Percentiles rank a stretch among this genome's conserved stretches.
phyloP scores from a whole-genome alignment of 2,113 vertebrate genomes.

The Ctenodactylus gundi region DNA sequence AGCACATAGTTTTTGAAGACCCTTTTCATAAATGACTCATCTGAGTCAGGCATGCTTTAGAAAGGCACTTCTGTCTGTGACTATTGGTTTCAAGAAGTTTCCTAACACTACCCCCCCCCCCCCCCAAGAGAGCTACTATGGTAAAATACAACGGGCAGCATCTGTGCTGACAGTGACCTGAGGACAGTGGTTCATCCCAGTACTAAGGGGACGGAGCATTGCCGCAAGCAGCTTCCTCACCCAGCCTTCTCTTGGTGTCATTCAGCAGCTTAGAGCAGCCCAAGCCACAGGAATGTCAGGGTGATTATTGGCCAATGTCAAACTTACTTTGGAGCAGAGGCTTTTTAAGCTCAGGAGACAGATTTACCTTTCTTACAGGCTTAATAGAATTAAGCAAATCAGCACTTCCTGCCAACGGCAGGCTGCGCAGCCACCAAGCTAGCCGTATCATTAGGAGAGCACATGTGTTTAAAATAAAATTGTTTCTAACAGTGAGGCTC shows the following conservation, averaged over 20 bases:
- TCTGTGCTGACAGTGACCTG: constrained; percentile 65
- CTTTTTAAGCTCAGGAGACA: constrained; percentile 79
- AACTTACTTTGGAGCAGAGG: constrained; percentile 82
- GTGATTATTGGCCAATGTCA: constrained; percentile 84
- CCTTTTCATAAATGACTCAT: neutral
- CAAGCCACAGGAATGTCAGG: constrained; percentile 84
- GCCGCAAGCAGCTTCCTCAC: constrained; percentile 51
- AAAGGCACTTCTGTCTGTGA: constrained; percentile 20
- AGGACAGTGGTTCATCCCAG: constrained; percentile 54
- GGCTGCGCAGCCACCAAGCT: constrained; percentile 66
- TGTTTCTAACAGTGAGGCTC: constrained; percentile 63
- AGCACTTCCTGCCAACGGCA: constrained; percentile 74
- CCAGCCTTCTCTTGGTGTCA: constrained; percentile 71
- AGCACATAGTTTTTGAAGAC: neutral
- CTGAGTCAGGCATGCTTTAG: neutral
- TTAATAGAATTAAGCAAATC: constrained; percentile 84
- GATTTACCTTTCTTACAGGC: constrained; percentile 83
- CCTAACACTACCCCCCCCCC: neutral
- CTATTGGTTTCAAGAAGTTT: constrained; percentile 36
- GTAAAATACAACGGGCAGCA: neutral
- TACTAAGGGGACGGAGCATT: neutral
- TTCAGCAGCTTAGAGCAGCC: constrained; percentile 77
- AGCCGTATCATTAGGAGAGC: constrained; percentile 62
- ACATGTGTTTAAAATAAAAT: constrained; percentile 71
- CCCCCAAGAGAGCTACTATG: neutral